Evolutionary conservation across 1,140 invertebrate species (phyloP).

Genomic region (Musca domestica): DNA sequence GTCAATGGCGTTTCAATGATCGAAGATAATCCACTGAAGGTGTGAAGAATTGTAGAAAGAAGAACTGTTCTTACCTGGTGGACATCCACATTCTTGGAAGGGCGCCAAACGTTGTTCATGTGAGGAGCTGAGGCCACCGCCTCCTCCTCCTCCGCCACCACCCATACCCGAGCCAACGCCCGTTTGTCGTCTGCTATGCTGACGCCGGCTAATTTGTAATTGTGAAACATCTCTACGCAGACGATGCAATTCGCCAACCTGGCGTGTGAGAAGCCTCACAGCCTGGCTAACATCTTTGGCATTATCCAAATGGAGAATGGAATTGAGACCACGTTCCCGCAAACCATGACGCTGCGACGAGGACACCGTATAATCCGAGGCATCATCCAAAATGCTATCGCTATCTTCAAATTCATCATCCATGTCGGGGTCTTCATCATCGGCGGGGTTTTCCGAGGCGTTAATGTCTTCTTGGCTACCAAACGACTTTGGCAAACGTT

Average conservation of each 20-base stretch:
- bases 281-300: slow-evolving; percentile 25
- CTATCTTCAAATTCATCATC: not conserved
- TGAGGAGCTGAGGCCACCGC: not conserved
- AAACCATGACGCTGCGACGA: not conserved
- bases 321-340: not conserved
- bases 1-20: no score
- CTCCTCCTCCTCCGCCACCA: slow-evolving; percentile 24
- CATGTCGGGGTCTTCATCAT: not conserved
- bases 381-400: not conserved
- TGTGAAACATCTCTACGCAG: slow-evolving; percentile 51
- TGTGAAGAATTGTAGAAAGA: not conserved
- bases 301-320: slow-evolving; percentile 4
- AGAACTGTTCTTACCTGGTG: slow-evolving; percentile 39
- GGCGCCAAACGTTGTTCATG: slow-evolving; percentile 5
- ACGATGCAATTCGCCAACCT: slow-evolving; percentile 45
- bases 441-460: no score
- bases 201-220: slow-evolving; percentile 45
- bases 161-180: slow-evolving; percentile 32
- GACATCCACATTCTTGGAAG: slow-evolving; percentile 42
- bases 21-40: no score
- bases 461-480: not conserved
- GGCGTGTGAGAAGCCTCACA: slow-evolving; percentile 27
- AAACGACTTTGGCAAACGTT: slow-evolving; percentile 25
- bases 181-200: slow-evolving; percentile 48
- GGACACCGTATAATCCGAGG: slow-evolving; percentile 7